phyloP scores from a whole-genome alignment of 2,113 vertebrate genomes.

The Alosa alosa region DNA sequence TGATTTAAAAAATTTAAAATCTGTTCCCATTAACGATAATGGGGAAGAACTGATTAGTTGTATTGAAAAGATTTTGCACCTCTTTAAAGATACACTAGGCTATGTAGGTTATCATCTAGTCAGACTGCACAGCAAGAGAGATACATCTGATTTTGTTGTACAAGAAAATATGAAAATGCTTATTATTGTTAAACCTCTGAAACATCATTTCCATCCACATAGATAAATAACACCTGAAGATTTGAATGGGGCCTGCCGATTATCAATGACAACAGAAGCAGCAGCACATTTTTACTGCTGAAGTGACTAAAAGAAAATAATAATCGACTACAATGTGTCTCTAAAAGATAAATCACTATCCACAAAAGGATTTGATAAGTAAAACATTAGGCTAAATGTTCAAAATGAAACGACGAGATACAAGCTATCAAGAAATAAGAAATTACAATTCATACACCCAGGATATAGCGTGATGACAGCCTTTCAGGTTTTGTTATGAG shows the following conservation, averaged over 20 bases:
- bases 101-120: slow-evolving; percentile 53
- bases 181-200: too few species aligned
- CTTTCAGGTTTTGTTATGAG: background rate
- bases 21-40: slow-evolving; percentile 53
- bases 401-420: slow-evolving; percentile 65
- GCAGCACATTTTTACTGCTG: slow-evolving; percentile 62
- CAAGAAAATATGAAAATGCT: too few species aligned
- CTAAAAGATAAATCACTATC: slow-evolving; percentile 60
- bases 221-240: background rate
- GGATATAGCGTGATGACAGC: background rate
- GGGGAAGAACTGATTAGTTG: slow-evolving; percentile 24
- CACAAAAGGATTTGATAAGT: slow-evolving; percentile 57
- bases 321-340: slow-evolving; percentile 50
- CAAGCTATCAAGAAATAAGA: background rate
- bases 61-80: too few species aligned
- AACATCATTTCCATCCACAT: background rate
- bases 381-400: slow-evolving; percentile 55
- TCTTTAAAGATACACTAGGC: too few species aligned
- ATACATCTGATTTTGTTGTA: slow-evolving; percentile 18
- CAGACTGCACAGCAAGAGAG: background rate
- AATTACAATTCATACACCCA: slow-evolving; percentile 29
- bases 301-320: slow-evolving; percentile 71
- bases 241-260: slow-evolving; percentile 32
- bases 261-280: slow-evolving; percentile 45
- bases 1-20: slow-evolving; percentile 67